These are phyloP conservation scores for Stomatorhinus ivindoensis DNA, from an alignment of 2,113 vertebrate species.

Conservation along the genomic window DNA sequence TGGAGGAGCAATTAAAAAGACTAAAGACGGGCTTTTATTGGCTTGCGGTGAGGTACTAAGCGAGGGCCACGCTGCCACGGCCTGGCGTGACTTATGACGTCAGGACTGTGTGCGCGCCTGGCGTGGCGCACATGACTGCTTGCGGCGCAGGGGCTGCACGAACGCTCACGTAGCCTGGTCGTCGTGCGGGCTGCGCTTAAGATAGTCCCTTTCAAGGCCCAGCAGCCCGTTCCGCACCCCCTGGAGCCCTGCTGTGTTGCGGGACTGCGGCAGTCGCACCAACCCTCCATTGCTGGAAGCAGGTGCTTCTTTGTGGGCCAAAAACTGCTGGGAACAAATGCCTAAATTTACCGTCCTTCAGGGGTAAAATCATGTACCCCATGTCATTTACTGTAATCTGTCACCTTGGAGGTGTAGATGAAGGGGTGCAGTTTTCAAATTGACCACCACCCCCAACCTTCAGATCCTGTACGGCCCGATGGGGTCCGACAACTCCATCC, in stretches of 20 bases:
- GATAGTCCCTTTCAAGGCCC: background rate
- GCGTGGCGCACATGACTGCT: background rate
- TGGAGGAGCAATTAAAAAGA: constrained; percentile 22
- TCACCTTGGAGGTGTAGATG: background rate
- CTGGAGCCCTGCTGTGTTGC: background rate
- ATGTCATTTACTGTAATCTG: background rate
- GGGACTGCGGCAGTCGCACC: background rate
- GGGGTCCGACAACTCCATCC: constrained; percentile 68
- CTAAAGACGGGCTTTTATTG: constrained; percentile 17
- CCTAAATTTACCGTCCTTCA: background rate
- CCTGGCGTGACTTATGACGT: background rate
- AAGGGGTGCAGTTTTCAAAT: background rate
- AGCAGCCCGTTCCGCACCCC: background rate
- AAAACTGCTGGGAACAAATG: background rate
- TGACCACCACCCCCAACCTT: background rate
- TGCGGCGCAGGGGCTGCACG: background rate
- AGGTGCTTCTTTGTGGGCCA: background rate
- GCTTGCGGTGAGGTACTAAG: background rate
- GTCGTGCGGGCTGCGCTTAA: background rate
- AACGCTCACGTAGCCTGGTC: background rate
- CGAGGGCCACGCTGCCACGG: background rate
- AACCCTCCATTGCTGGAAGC: background rate
- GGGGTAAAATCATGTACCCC: background rate
- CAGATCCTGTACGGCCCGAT: constrained; percentile 56
- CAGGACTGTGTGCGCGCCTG: background rate